Conservation (phyloP, 2,888 invertebrate species). For the Brachycybe producta region DNA sequence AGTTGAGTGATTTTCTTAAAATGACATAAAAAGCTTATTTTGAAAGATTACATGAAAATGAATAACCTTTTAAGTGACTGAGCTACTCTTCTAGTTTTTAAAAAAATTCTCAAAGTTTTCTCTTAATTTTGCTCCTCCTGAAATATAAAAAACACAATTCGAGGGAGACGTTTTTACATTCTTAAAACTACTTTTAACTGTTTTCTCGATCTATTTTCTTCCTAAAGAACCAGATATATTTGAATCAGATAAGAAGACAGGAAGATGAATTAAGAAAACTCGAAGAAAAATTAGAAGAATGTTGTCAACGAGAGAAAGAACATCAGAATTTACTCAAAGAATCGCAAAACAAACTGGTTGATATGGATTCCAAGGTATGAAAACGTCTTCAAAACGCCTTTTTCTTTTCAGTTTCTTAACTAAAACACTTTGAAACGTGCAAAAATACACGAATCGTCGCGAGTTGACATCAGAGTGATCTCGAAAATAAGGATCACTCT, state of each 20-base stretch:
- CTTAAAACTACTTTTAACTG: too few relatives aligned
- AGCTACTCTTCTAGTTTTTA: neutral
- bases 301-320: conserved; percentile 58
- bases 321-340: conserved; percentile 65
- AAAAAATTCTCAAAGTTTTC: too few relatives aligned
- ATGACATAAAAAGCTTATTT: too few relatives aligned
- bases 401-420: conserved; percentile 15
- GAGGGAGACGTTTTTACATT: too few relatives aligned
- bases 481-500: too few relatives aligned
- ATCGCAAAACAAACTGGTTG: conserved; percentile 62
- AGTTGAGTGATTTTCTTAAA: too few relatives aligned
- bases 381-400: conserved; percentile 15
- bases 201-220: neutral
- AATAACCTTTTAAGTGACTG: neutral
- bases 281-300: conserved; percentile 61
- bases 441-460: too few relatives aligned
- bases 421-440: too few relatives aligned
- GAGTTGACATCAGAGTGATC: too few relatives aligned
- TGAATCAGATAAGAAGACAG: conserved; percentile 53
- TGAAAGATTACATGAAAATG: neutral
- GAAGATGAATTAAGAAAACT: conserved; percentile 83
- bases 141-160: too few relatives aligned
- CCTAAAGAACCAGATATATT: conserved; percentile 41
- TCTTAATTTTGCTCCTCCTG: too few relatives aligned
- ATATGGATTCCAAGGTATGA: conserved; percentile 46